phyloP scores from a whole-genome alignment of 2,113 vertebrate species.

The Tragelaphus imberbis region DNA sequence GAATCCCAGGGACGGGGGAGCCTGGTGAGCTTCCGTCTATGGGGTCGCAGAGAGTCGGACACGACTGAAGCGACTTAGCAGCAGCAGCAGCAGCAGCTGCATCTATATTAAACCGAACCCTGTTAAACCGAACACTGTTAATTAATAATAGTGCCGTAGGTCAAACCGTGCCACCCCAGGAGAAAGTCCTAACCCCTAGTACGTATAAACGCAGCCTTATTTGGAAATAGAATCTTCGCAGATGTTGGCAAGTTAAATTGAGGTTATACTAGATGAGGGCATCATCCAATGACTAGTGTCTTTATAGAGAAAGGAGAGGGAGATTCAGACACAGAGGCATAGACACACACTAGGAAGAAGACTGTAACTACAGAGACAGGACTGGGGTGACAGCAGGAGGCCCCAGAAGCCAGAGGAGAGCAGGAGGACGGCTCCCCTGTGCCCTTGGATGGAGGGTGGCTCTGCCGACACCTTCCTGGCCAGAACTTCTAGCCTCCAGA shows the following conservation, averaged over 20 bases:
- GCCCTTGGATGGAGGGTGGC: fast-evolving
- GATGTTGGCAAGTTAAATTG: neutral
- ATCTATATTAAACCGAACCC: neutral
- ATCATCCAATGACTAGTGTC: neutral
- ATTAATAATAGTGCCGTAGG: neutral
- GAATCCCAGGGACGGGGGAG: too few relatives aligned
- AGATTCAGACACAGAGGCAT: neutral
- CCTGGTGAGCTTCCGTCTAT: too few relatives aligned
- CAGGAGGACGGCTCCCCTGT: neutral
- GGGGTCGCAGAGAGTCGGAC: too few relatives aligned
- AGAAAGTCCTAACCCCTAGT: neutral
- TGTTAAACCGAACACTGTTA: neutral
- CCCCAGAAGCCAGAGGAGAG: neutral
- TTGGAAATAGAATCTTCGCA: neutral
- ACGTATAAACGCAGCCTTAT: neutral
- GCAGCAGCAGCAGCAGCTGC: too few relatives aligned
- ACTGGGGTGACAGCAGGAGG: neutral
- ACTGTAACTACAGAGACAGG: neutral
- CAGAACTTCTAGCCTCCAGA: neutral
- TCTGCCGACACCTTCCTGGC: neutral
- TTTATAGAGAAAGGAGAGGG: neutral
- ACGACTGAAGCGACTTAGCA: too few relatives aligned
- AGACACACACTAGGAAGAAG: neutral
- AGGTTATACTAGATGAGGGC: neutral
- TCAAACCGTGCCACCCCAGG: neutral